Percentiles rank a stretch among this genome's conserved stretches.
These are phyloP conservation scores for Bos indicus DNA, from an alignment of 2,113 vertebrate species.

Conservation along the genomic window DNA sequence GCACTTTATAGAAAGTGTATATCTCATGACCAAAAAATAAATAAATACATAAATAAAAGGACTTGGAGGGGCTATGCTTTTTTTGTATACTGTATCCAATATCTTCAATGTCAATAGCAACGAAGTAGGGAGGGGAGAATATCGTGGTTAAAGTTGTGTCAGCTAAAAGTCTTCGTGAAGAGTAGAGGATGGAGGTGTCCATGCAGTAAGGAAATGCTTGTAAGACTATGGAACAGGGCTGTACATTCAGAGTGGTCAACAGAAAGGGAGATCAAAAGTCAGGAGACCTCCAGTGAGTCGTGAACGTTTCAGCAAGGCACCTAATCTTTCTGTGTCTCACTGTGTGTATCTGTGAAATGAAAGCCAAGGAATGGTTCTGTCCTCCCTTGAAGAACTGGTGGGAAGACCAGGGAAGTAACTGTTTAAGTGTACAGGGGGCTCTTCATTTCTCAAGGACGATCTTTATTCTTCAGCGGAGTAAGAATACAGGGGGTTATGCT, in stretches of 20 bases:
- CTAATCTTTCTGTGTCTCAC: neutral
- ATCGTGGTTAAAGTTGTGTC: neutral
- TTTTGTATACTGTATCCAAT: neutral
- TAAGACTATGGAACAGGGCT: neutral
- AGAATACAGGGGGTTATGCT: neutral
- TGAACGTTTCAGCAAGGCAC: neutral
- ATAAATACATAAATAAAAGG: neutral
- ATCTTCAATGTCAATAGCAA: neutral
- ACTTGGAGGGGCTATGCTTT: neutral
- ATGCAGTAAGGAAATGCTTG: neutral
- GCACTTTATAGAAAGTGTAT: neutral
- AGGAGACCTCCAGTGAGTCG: neutral
- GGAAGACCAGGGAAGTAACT: neutral
- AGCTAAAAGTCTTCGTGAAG: neutral
- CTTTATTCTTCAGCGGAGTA: neutral
- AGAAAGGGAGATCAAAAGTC: neutral
- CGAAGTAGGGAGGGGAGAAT: neutral
- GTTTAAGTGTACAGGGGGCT: neutral
- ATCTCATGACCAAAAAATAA: neutral
- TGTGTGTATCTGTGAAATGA: neutral
- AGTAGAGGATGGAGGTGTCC: neutral
- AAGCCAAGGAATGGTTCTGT: neutral
- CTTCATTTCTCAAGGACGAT: neutral
- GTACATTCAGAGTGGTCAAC: neutral
- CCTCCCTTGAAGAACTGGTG: neutral